Evolutionary conservation across 2,797 vertebrate genomes (phyloP), one percentile per base, ranked within the genome.

Genomic region (Molossus alvarezi): DNA sequence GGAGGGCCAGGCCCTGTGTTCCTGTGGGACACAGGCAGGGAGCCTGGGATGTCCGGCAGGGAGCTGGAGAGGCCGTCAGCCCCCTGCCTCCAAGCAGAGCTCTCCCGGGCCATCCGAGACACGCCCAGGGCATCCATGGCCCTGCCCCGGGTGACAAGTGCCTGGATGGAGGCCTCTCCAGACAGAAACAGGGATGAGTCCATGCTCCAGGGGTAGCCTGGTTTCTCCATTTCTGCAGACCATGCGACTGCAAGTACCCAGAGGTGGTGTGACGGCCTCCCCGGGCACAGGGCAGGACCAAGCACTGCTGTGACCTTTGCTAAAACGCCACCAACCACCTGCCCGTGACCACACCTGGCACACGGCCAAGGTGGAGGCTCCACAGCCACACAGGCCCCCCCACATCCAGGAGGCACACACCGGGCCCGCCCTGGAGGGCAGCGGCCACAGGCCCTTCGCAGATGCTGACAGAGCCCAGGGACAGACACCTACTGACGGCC

Each of bases 351-450:
- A 37, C 14, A n/a, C 10, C 53, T 0, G 0, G 10, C 51, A 55
- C n/a, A 17, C 29, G 17, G 37, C 33, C 0, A 0, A 37, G 65
- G 33, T 33, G 3, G 33, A 18, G 65, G 57, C 21, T 53, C 71
- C 4, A 4, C 58, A 6, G 51, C 58, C 2, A 2, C 10, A 3
- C 29, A 5, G 55, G 9, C 53, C 55, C n/a, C 25, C 5, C 18
- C 23, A 9, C 58, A 45, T 8, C 48, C 3, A 5, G 83, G 10
- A 9, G 45, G n/a, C 33, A n/a, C 7, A 1, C 7, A 0, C 41
- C 27, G 5, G 3, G 11, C 53, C 85, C 13, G 29, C 65, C 37
- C 15, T 0, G 9, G 12, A 29, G 17, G 0, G 33, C 33, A 0
- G 15, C 53, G 9, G 25, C 21, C 65, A 51, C 41, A 4, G 69